Conservation (phyloP, 1,140 invertebrate species). For the Drosophila jambulina region DNA sequence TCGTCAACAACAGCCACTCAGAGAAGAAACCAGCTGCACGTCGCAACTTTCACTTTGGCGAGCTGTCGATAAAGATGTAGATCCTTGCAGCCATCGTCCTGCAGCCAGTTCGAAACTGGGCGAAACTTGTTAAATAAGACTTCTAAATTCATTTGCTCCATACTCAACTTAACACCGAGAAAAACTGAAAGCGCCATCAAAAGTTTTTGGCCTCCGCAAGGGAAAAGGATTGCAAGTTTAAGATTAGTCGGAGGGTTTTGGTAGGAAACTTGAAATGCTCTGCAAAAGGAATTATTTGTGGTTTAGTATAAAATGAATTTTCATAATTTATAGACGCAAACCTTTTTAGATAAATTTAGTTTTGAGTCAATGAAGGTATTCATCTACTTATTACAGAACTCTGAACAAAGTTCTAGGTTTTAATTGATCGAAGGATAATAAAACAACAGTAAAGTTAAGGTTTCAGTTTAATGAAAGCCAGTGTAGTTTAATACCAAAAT, state of each 20-base stretch:
- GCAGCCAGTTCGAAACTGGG: slow-evolving; percentile 14
- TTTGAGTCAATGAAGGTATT: not conserved
- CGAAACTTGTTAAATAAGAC: slow-evolving; percentile 81
- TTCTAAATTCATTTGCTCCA: slow-evolving; percentile 79
- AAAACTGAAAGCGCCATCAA: slow-evolving; percentile 59
- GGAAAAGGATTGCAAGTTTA: slow-evolving; percentile 10
- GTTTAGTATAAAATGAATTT: not conserved
- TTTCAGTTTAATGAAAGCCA: no score
- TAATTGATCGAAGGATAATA: no score
- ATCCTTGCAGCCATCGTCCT: slow-evolving; percentile 6
- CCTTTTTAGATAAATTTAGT: not conserved
- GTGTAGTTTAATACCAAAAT: no score
- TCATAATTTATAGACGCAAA: not conserved
- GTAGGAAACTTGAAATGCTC: not conserved
- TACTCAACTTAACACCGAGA: slow-evolving; percentile 77
- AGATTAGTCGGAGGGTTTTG: not conserved
- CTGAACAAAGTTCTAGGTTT: no score
- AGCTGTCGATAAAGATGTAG: slow-evolving; percentile 65
- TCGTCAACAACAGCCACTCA: slow-evolving; percentile 10
- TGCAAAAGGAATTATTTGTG: not conserved
- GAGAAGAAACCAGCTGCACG: slow-evolving; percentile 39
- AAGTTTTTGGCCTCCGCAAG: slow-evolving; percentile 35
- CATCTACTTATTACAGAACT: no score
- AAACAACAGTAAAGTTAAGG: no score
- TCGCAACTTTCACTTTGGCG: slow-evolving; percentile 61